These are phyloP conservation scores for Sylvicola cinctus DNA, from an alignment of 2,888 invertebrate genomes.

Conservation along the genomic window DNA sequence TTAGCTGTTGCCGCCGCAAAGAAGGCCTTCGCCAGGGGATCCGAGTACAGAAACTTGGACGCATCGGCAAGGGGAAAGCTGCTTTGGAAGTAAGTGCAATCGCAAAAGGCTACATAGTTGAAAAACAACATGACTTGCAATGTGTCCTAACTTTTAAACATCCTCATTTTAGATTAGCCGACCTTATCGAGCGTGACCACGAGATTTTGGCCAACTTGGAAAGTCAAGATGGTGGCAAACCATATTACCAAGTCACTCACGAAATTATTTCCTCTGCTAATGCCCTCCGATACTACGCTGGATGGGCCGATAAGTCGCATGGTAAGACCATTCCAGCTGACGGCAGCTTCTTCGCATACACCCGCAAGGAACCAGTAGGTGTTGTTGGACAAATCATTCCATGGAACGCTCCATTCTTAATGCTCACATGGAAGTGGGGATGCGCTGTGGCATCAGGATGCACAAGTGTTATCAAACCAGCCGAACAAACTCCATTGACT, in stretches of 20 bases:
- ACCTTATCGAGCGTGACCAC: slow-evolving; percentile 54
- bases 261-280: slow-evolving; percentile 30
- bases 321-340: slow-evolving; percentile 69
- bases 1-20: slow-evolving; percentile 61
- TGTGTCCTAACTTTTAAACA: too few relatives aligned
- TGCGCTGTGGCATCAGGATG: slow-evolving; percentile 42
- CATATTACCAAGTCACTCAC: slow-evolving; percentile 31
- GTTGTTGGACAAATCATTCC: slow-evolving; percentile 65
- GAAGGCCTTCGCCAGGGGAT: slow-evolving; percentile 48
- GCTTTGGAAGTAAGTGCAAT: slow-evolving; percentile 37
- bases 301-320: slow-evolving; percentile 71
- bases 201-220: slow-evolving; percentile 54
- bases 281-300: slow-evolving; percentile 50
- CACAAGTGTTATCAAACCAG: slow-evolving; percentile 59
- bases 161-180: slow-evolving; percentile 36
- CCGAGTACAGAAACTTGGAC: slow-evolving; percentile 62
- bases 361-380: slow-evolving; percentile 52
- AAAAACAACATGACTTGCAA: too few relatives aligned
- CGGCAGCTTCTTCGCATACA: slow-evolving; percentile 38
- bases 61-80: slow-evolving; percentile 58
- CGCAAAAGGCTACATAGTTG: too few relatives aligned
- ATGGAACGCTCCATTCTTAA: slow-evolving; percentile 62
- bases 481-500: slow-evolving; percentile 68
- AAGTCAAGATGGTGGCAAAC: slow-evolving; percentile 63
- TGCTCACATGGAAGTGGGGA: slow-evolving; percentile 67